phyloP scores from a whole-genome alignment of 2,888 invertebrate species.

The Acrobasis suavella region DNA sequence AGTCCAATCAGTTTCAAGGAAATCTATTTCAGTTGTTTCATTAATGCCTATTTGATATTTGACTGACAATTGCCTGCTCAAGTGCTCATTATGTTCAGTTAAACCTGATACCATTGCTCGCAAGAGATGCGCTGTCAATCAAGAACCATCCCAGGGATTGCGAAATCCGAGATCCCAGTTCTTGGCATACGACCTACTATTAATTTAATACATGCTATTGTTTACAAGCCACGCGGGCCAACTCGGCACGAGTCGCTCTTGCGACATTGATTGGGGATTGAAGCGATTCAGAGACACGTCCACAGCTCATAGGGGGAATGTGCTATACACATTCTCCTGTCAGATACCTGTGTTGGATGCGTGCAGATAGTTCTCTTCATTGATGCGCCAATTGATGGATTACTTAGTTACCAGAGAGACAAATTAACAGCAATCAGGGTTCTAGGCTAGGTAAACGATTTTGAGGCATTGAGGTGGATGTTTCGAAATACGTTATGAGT shows the following conservation, averaged over 20 bases:
- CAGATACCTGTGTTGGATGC: neutral
- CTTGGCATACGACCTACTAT: conserved; percentile 40
- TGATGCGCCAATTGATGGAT: conserved; percentile 2
- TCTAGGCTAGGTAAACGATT: too few relatives aligned
- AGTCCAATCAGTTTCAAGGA: too few relatives aligned
- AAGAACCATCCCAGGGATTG: conserved; percentile 26
- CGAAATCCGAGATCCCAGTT: conserved; percentile 30
- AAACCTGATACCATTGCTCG: neutral
- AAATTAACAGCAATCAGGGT: neutral
- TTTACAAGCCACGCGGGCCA: conserved; percentile 38
- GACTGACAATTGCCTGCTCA: neutral
- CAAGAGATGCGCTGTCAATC: conserved; percentile 22
- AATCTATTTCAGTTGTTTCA: neutral
- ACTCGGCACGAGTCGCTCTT: conserved; percentile 37
- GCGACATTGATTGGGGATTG: conserved; percentile 40
- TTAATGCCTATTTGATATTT: neutral
- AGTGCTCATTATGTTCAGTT: too few relatives aligned
- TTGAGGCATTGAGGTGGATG: neutral
- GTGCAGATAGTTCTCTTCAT: conserved; percentile 6
- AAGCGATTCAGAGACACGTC: conserved; percentile 22
- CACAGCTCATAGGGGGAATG: conserved; percentile 2
- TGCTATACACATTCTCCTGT: conserved; percentile 7
- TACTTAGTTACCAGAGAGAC: neutral
- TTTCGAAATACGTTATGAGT: neutral
- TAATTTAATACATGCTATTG: conserved; percentile 43